These are phyloP conservation scores for Diabrotica virgifera DNA, from an alignment of 1,140 invertebrate genomes.

Conservation along the genomic window DNA sequence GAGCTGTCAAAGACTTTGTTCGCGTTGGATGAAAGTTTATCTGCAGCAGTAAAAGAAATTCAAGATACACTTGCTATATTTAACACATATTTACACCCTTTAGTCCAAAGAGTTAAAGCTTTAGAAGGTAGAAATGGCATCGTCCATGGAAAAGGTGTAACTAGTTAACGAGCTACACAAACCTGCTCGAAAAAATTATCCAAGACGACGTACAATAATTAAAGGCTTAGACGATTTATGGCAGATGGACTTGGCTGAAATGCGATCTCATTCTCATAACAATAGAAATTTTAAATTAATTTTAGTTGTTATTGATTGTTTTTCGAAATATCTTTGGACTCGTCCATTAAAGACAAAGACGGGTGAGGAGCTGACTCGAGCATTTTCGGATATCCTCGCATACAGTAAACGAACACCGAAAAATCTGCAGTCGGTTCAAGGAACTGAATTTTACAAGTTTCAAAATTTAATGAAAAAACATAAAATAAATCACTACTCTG, in stretches of 20 bases:
- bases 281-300: conserved; percentile 49
- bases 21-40: no score
- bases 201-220: conserved; percentile 33
- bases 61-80: no score
- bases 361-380: conserved; percentile 9
- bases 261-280: conserved; percentile 37
- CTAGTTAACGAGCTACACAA: conserved; percentile 43
- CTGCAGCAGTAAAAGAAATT: no score
- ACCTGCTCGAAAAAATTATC: conserved; percentile 43
- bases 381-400: conserved; percentile 31
- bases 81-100: no score
- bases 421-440: conserved; percentile 50
- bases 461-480: conserved; percentile 38
- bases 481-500: conserved; percentile 42
- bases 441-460: conserved; percentile 47
- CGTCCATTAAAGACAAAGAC: conserved; percentile 51
- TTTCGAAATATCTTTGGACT: conserved; percentile 13
- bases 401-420: conserved; percentile 34
- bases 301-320: no score
- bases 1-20: no score
- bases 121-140: no score
- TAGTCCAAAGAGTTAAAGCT: no score
- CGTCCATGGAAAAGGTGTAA: conserved; percentile 7
- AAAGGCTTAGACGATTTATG: conserved; percentile 43
- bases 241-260: conserved; percentile 35